Base-by-base conservation (phyloP, 2,888 invertebrate species). In the Drosophila bunnanda region DNA sequence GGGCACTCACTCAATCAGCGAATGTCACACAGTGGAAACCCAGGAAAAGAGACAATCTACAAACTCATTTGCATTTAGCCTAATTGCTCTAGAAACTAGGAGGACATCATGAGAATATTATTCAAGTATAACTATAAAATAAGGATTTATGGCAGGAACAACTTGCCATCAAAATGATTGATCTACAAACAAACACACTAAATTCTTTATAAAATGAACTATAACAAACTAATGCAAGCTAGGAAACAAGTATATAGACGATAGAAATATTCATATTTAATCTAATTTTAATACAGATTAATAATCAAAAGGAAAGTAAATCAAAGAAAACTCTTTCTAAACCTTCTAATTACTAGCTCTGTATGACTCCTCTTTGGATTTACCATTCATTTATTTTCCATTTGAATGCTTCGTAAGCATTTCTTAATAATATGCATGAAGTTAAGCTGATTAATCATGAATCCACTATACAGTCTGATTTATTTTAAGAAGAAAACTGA, bases 1-100 rank as follows among this genome's bases (percentile, higher is more conserved):
- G 22, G 32, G 15, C 64, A 65, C 54, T 70, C 64, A 67, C 54
- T 70, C 64, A 67, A 75, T 74, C 57, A 69, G 38, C 38, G 38
- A 38, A 28, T 46, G 56, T 48, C 54, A 50, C 54, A 70, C 54
- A 70, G 65, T 55, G 20, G 25, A 50, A 9, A 15, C 50, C 9
- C 3, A 22, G 1, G 6, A 15, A 20, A 32, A 32, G 2, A 5
- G 13, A 50, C 12, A 13, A 17, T 36, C 34, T 20, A 13, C 0
- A 17, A 43, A 15, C 20, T 12, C 2, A 50, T 66, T 64, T 44
- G 30, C 44, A 61, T 44, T 36, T 4, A 17, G 13, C 6, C 13
- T 13, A 25, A 22, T 7, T 22, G 4, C 6, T 15, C 7, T 22
- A 13, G 7, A 15, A 44, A 15, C n/a, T 28, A 10, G 9, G 9